Evolutionary conservation across 2,113 vertebrate genomes (phyloP), one percentile per base, ranked within the genome.

Genomic region (Calonectris borealis): DNA sequence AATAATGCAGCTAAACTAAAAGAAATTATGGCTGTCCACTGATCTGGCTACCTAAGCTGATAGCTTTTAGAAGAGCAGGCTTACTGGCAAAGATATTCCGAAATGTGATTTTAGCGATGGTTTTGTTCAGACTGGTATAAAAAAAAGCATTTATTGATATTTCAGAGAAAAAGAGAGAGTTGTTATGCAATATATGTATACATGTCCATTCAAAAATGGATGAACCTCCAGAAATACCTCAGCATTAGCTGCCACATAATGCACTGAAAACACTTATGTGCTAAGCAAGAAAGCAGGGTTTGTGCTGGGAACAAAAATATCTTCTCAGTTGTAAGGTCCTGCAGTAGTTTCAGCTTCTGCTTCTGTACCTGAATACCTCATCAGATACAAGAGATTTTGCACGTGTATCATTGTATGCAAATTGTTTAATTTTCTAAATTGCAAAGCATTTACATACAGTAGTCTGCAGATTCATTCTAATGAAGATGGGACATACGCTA

Each of bases 401-500:
- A 9, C 1, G 2, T 60, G 40, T 31, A 11, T 48, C 4, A 3
- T 21, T 69, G 22, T n/a, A n/a, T 51, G 60, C 36, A 26, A 48
- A 55, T 27, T 10, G 7, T 20, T 66, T 72, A 0, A 3, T 62
- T 72, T 52, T 58, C 21, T 46, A 61, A 16, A 13, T 81, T 64
- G 27, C 14, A 38, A 57, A 62, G 16, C 4, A 10, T 5, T 19
- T 31, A 5, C 3, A 0, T 29, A 1, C 4, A 16, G 34, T 40
- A 62, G 26, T 19, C 29, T 69, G 52, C 58, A 15, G 26, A 7
- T n/a, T n/a, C 40, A 19, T 1, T 61, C 21, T 55, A 36, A 32
- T 14, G 16, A n/a, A 54, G 32, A 36, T 44, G 21, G n/a, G n/a
- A 40, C 3, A 3, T 17, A 29, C 20, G 8, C 12, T 57, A 48